Evolutionary conservation across 2,797 vertebrate genomes (phyloP).

Genomic region (Brachyalestes nurse): DNA sequence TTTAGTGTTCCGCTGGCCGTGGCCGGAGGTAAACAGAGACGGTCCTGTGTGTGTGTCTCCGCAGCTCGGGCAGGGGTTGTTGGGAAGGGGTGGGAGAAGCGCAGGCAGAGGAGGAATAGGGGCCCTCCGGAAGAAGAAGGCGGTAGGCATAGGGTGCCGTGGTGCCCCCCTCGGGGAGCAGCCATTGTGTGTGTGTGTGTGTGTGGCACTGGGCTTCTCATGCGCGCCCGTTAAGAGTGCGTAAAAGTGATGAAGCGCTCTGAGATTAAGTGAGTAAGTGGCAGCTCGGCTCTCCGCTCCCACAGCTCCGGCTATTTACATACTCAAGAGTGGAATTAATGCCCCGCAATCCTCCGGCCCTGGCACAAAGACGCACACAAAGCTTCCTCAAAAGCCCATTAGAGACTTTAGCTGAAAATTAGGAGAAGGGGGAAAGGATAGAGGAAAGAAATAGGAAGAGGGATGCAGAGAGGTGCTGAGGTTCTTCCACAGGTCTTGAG

Average conservation of each 20-base stretch:
- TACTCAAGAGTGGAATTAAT: constrained; percentile 78
- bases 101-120: constrained; percentile 44
- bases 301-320: constrained; percentile 77
- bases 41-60: constrained; percentile 66
- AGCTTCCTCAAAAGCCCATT: constrained; percentile 74
- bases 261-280: constrained; percentile 74
- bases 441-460: constrained; percentile 51
- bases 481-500: constrained; percentile 23
- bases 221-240: constrained; percentile 69
- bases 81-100: constrained; percentile 47
- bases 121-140: constrained; percentile 70
- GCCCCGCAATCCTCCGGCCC: constrained; percentile 63
- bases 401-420: constrained; percentile 76
- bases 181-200: constrained; percentile 53
- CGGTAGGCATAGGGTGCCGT: constrained; percentile 65
- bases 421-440: constrained; percentile 62
- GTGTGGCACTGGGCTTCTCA: constrained; percentile 70
- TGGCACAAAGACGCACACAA: constrained; percentile 75
- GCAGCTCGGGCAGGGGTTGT: constrained; percentile 57
- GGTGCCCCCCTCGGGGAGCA: constrained; percentile 68
- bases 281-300: constrained; percentile 75
- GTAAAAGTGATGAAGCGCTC: constrained; percentile 77
- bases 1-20: constrained; percentile 78
- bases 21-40: constrained; percentile 78
- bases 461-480: constrained; percentile 32